Base-by-base conservation (phyloP, 92 coral and sea anemone species). In the Phenganax stokvisi region DNA sequence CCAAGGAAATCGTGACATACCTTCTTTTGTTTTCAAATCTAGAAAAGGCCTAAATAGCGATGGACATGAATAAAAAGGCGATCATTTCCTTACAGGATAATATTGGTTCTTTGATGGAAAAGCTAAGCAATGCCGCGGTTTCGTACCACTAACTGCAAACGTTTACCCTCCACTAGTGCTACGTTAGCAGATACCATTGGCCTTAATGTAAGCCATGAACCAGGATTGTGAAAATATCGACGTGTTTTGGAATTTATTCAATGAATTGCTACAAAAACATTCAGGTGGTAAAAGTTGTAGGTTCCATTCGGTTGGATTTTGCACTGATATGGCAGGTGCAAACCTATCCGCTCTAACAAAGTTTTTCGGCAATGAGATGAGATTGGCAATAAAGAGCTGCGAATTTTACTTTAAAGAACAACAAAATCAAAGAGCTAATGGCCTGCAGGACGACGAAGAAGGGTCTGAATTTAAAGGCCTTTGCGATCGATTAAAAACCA, bases 101-200 rank as follows among this genome's bases (percentile, higher is more conserved):
- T 85, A 61, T 55, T 90, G 92, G 59, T 89, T 70, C 64, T 89
- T 89, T 57, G 85, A 89, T 72, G 90, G 88, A 16, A 89, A 87
- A 75, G 54, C 71, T 20, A 89, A 89, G n/a, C 80, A 85, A 44
- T 87, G 92, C 82, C 62, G 79, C n/a, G 90, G 90, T 12, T 75
- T 73, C 12, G 83, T 85, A 31, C 77, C 86, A 66, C 75, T 87
- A 58, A 89, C 89, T 3, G 87, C 88, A 8, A 86, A 80, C 29
- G 76, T 67, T 11, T 86, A 86, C 83, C 86, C 74, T 76, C 86
- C 86, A 9, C 83, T n/a, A n/a, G n/a, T 82, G 9, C 56, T 81
- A 17, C 58, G 88, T 57, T 71, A 85, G 29, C 81, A 80, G 44
- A 75, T 86, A 31, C 76, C 86, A 3, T 74, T 86, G 16, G 86